These are phyloP conservation scores for Copidosoma floridanum DNA, from an alignment of 1,140 invertebrate genomes.

Conservation along the genomic window DNA sequence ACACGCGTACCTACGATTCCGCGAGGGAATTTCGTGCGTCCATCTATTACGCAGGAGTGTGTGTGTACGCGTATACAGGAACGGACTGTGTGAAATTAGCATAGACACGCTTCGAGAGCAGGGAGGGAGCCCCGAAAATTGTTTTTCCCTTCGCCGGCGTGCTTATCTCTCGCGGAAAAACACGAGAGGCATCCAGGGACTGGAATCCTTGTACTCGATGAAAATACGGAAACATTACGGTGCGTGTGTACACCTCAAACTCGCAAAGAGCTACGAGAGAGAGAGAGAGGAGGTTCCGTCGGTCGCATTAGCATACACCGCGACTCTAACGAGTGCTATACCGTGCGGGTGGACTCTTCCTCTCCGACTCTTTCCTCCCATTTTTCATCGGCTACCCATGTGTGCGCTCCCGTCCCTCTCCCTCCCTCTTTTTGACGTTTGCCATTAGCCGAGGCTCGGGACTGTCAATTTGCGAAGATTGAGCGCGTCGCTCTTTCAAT, in stretches of 20 bases:
- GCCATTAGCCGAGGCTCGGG: neutral
- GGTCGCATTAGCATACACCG: slow-evolving; percentile 12
- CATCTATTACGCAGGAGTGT: too few species aligned
- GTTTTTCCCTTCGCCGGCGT: neutral
- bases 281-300: neutral
- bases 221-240: too few species aligned
- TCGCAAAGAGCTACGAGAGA: too few species aligned
- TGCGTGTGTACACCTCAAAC: neutral
- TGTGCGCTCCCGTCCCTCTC: too few species aligned
- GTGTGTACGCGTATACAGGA: too few species aligned
- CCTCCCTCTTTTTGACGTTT: slow-evolving; percentile 1
- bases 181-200: slow-evolving; percentile 3
- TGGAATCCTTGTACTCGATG: too few species aligned
- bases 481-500: too few species aligned
- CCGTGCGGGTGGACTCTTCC: neutral
- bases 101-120: slow-evolving; percentile 5
- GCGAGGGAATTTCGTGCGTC: too few species aligned
- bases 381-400: too few species aligned
- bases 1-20: too few species aligned
- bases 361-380: neutral
- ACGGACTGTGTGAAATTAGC: slow-evolving; percentile 16
- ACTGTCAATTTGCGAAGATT: slow-evolving; percentile 3
- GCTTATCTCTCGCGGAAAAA: neutral
- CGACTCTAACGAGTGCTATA: neutral
- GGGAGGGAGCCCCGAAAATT: neutral